Evolutionary conservation across 2,113 vertebrate species (phyloP).

Genomic region (Centropus unirufus): DNA sequence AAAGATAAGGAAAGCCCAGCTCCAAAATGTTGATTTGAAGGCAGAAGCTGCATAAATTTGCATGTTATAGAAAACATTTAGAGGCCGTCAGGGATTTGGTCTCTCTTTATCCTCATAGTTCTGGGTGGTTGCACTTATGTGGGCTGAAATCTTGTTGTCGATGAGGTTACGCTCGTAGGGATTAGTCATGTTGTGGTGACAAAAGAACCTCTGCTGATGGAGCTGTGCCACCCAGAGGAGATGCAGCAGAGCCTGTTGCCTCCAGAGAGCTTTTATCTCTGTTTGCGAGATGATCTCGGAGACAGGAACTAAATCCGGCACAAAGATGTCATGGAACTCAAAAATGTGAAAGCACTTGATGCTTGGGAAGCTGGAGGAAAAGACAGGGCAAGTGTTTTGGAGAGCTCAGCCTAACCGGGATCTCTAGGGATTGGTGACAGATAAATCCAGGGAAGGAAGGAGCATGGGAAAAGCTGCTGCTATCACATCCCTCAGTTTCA

Average conservation of each 20-base stretch:
- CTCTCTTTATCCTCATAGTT: slow-evolving; percentile 32
- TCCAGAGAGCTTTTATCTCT: neutral
- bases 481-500: neutral
- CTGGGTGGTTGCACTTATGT: slow-evolving; percentile 48
- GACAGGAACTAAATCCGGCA: slow-evolving; percentile 59
- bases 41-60: slow-evolving; percentile 49
- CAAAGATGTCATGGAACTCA: neutral
- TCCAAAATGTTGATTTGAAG: neutral
- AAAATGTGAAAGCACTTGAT: neutral
- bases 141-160: slow-evolving; percentile 60
- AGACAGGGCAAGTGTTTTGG: neutral
- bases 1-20: neutral
- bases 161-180: slow-evolving; percentile 55
- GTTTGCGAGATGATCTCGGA: slow-evolving; percentile 21
- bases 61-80: slow-evolving; percentile 32
- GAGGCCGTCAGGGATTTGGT: slow-evolving; percentile 36
- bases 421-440: neutral
- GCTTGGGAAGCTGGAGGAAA: neutral
- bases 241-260: slow-evolving; percentile 3
- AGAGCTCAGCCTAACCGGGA: neutral
- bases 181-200: slow-evolving; percentile 60
- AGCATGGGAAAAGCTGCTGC: neutral
- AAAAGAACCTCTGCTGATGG: slow-evolving; percentile 39
- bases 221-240: slow-evolving; percentile 60
- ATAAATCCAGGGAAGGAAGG: neutral